Evolutionary conservation across 2,888 invertebrate genomes (phyloP), one percentile per base, ranked within the genome.

Genomic region (Empis stercorea): DNA sequence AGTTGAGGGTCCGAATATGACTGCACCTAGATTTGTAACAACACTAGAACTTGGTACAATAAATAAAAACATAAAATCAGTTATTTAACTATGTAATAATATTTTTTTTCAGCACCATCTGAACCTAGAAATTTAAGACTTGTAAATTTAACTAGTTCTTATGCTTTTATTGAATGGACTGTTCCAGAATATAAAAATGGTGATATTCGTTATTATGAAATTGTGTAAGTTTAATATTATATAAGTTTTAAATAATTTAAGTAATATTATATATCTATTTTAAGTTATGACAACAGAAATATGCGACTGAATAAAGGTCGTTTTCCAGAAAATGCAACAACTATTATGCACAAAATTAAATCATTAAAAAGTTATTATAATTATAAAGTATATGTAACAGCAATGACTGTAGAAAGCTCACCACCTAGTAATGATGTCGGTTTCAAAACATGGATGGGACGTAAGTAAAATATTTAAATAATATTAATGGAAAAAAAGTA

Each of bases 101-200:
- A n/a, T 23, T 45, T 32, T 41, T 44, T 49, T 48, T 44, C 59
- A 64, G 81, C 79, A n/a, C 74, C 76, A 2, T 67, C 71, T 2
- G 65, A 71, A 36, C 78, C 80, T 3, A 68, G 62, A 43, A 71
- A 74, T 54, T 62, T 81, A 2, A 62, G 54, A 6, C 59, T 76
- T 17, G 61, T 61, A 0, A 68, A 75, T 45, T 66, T 79, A 2
- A 77, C 78, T 1, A 80, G 80, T 56, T 72, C 75, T 30, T 76
- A 79, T 1, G 72, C 78, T 39, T 61, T 63, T n/a, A 59, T 84
- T 10, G 80, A 80, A 2, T 69, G 68, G 87, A 67, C 76, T 54
- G 76, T 80, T 34, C 91, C 92, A 1, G 58, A 68, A 2, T 71
- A 74, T 17, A 75, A 76, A 57, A 92, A 92, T 70, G 91, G 92